Base-by-base conservation (phyloP, 2,113 vertebrate species). In the Lepisosteus osseus region DNA sequence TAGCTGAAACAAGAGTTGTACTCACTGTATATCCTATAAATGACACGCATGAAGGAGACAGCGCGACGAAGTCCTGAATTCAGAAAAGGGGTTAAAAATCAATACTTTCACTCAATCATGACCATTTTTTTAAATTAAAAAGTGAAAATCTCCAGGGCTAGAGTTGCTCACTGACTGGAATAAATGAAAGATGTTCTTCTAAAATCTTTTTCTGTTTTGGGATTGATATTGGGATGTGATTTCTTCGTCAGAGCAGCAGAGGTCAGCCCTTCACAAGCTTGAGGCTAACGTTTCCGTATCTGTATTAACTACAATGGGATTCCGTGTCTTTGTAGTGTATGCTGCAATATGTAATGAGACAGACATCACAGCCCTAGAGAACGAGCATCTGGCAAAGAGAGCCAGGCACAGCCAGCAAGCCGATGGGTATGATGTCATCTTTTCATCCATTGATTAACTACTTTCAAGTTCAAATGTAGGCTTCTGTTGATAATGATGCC, bases 381-480 rank as follows among this genome's bases (percentile, higher is more conserved):
- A 82, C 79, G 89, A 89, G 72, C 94, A 96, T 72, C 67, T 95
- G 79, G 85, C 92, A 47, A 98, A 98, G 90, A 94, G 88, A 89
- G 87, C 92, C 71, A 93, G 91, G 70, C 87, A 80, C 59, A 86
- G 70, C 43, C 79, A 83, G 71, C 85, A 88, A 0, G 81, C 90
- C 47, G 78, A 89, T 3, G 90, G 93, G 96, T 97, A 91, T 87
- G 86, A 2, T 47, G n/a, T 7, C 1, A 9, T 9, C 7, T 15
- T 5, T 5, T 41, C 29, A 11, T 57, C 66, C 54, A 72, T 3
- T 3, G 68, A 42, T 79, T 51, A 68, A 75, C 76, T 67, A 44
- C 2, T 9, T 61, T 40, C 74, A 56, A 73, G 90, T 41, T 29
- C 17, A 29, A 29, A 29, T 29, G 29, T 29, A 29, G 2, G 29